phyloP scores from a whole-genome alignment of 2,888 invertebrate species.

The Plagodis dolabraria region DNA sequence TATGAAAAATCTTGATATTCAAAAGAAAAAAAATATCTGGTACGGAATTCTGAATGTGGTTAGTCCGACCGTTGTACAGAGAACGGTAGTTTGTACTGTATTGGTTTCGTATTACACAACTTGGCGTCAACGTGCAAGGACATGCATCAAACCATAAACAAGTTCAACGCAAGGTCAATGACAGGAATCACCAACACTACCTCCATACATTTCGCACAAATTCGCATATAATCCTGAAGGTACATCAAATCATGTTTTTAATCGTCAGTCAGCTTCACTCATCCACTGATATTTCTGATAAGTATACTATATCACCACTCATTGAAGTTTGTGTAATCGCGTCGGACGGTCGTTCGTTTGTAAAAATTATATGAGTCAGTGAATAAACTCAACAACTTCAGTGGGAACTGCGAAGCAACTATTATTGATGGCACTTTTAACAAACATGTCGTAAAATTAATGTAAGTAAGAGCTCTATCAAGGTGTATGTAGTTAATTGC shows the following conservation, averaged over 20 bases:
- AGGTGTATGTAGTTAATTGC: conserved; percentile 3
- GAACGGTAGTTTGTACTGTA: too few species aligned
- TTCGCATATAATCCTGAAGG: conserved; percentile 23
- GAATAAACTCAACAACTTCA: conserved; percentile 30
- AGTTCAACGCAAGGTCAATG: not conserved
- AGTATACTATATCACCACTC: conserved; percentile 53
- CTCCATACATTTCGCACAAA: conserved; percentile 4
- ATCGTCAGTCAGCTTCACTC: conserved; percentile 41
- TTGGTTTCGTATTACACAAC: not conserved
- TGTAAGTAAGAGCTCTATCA: conserved; percentile 11
- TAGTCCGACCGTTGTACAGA: too few species aligned
- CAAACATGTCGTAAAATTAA: conserved; percentile 25
- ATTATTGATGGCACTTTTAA: conserved; percentile 28
- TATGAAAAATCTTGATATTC: too few species aligned
- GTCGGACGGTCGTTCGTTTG: conserved; percentile 56
- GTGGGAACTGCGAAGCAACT: conserved; percentile 27
- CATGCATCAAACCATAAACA: not conserved
- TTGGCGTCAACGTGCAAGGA: not conserved
- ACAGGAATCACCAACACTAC: not conserved
- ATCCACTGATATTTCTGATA: conserved; percentile 38
- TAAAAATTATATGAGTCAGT: conserved; percentile 44
- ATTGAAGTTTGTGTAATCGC: conserved; percentile 64
- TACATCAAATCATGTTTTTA: conserved; percentile 39
- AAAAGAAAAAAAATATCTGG: too few species aligned
- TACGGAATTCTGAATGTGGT: too few species aligned